Evolutionary conservation across 1,140 invertebrate species (phyloP), one percentile per base, ranked within the genome.

Genomic region (Choristoneura fumiferana): DNA sequence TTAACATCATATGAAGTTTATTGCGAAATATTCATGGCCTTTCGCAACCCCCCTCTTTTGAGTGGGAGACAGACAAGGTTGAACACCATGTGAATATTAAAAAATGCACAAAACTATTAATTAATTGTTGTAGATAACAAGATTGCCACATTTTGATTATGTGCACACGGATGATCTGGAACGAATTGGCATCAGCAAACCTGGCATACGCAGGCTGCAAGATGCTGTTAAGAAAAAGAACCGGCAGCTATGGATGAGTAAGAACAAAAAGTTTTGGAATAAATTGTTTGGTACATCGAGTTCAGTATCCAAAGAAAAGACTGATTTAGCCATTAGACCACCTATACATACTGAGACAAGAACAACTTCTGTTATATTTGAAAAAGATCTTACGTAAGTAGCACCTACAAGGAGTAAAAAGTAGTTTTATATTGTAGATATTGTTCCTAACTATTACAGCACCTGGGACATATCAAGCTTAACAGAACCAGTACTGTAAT

Each of bases 111-210:
- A 34, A n/a, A 33, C 17, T 43, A 33, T 12, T n/a, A 49, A 52
- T 70, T n/a, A n/a, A 45, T 65, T 53, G 43, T 84, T 86, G 64
- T 87, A 94, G 92, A 93, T 98, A 10, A 96, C 96, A 9, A 91
- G 96, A 60, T 81, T 99, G 62, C 93, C 96, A 35, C 98, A 99
- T 85, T 99, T 99, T 89, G 97, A 99, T 63, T 98, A 97, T 92
- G 98, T 99, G 4, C 95, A 96, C 70, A 81, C 94, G 0, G 97
- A 98, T 71, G 98, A 99, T 90, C 91, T 99, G 67, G 97, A 98
- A 77, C 96, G 96, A 84, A 96, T 98, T 79, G 98, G 98, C 8
- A 93, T 99, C 76, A 96, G 96, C 34, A 96, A 96, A 77, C 98
- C 98, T 45, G 98, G 96, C 0, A 94, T 97, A 4, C 89, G 97